A percentile compares a stretch with the other conserved stretches of the same genome.
These are phyloP conservation scores for Drosophila erecta DNA, from an alignment of 1,140 invertebrate species.

Conservation along the genomic window DNA sequence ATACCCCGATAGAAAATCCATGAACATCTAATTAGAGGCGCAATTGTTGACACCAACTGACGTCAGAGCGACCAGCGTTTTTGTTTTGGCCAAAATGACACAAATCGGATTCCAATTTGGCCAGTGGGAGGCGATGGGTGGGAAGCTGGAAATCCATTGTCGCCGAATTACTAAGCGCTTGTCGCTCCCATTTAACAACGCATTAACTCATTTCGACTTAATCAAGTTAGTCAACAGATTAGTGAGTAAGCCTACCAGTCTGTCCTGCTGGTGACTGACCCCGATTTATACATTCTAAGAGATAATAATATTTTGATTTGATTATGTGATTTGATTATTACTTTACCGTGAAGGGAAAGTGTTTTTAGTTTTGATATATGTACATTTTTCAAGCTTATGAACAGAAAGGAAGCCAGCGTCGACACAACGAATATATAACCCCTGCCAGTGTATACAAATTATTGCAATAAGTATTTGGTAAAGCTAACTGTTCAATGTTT, in stretches of 20 bases:
- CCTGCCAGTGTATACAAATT: too few relatives aligned
- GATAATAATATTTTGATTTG: not conserved
- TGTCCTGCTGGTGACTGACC: constrained; percentile 24
- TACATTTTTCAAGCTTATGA: too few relatives aligned
- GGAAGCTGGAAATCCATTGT: constrained; percentile 1
- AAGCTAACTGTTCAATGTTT: too few relatives aligned
- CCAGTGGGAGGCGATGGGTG: not conserved
- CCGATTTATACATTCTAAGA: not conserved
- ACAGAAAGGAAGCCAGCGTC: too few relatives aligned
- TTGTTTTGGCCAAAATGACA: constrained; percentile 33
- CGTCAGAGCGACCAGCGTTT: constrained; percentile 57
- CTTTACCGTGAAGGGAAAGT: too few relatives aligned
- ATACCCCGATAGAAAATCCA: constrained; percentile 38
- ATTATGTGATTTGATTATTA: not conserved
- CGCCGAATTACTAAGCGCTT: constrained; percentile 28
- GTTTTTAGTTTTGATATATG: too few relatives aligned
- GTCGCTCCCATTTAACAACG: constrained; percentile 37
- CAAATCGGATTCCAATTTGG: constrained; percentile 36
- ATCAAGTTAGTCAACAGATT: constrained; percentile 37
- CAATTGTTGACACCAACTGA: constrained; percentile 65
- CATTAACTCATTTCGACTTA: constrained; percentile 51
- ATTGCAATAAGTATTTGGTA: too few relatives aligned
- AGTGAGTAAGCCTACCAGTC: constrained; percentile 33
- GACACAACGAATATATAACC: too few relatives aligned
- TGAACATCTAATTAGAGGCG: constrained; percentile 73